Conservation (phyloP, 2,888 invertebrate genomes). For the Leptura quadrifasciata region DNA sequence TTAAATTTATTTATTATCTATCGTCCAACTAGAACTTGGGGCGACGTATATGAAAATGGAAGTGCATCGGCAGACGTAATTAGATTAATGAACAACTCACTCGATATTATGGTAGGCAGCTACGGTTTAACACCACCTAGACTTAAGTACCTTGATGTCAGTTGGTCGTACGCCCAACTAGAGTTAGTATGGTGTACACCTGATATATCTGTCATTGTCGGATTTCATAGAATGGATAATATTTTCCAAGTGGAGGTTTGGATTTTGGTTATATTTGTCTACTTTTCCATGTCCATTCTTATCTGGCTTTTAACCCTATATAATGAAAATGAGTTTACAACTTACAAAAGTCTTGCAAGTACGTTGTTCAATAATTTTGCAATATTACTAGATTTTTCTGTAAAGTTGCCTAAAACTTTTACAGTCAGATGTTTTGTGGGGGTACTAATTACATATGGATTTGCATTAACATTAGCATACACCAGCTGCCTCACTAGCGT, state of each 20-base stretch:
- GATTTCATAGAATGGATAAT: conserved; percentile 37
- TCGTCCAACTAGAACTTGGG: neutral
- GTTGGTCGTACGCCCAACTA: conserved; percentile 34
- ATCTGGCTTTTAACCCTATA: conserved; percentile 35
- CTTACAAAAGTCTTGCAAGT: neutral
- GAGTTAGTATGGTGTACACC: conserved; percentile 43
- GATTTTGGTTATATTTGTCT: conserved; percentile 1
- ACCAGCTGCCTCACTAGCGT: conserved; percentile 41
- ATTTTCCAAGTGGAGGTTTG: conserved; percentile 13
- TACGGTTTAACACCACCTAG: conserved; percentile 19
- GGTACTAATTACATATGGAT: conserved; percentile 32
- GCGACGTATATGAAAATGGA: neutral
- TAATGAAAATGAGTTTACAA: neutral
- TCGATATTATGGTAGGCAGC: conserved; percentile 44
- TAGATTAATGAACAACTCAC: conserved; percentile 30
- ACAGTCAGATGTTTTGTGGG: conserved; percentile 42
- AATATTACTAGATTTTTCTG: conserved; percentile 1
- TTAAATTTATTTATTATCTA: conserved; percentile 14
- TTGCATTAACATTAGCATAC: conserved; percentile 7
- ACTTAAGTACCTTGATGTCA: conserved; percentile 28
- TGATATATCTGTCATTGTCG: conserved; percentile 20
- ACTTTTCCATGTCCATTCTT: conserved; percentile 10
- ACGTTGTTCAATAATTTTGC: conserved; percentile 23
- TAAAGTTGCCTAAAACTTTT: conserved; percentile 31
- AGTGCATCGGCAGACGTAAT: neutral